Percentiles rank a stretch among this genome's conserved stretches.
These are phyloP conservation scores for Meandrina meandrites DNA, from an alignment of 92 coral and sea anemone genomes.

Conservation along the genomic window DNA sequence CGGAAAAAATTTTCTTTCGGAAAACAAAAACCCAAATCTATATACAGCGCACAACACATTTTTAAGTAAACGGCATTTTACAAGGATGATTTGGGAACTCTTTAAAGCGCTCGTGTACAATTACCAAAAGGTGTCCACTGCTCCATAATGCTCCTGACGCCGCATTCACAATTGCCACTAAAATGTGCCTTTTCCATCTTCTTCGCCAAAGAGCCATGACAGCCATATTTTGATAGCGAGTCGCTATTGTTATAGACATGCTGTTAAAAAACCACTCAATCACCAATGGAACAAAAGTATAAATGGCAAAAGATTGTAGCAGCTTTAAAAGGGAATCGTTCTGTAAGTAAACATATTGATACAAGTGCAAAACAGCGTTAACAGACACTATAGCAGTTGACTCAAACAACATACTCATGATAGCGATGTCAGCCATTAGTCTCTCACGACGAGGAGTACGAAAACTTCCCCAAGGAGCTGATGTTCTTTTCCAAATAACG, in stretches of 20 bases:
- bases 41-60: too few relatives aligned
- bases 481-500: constrained; percentile 6
- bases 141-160: neutral
- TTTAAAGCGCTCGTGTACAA: neutral
- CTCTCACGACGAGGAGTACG: constrained; percentile 53
- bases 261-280: constrained; percentile 18
- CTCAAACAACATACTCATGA: constrained; percentile 47
- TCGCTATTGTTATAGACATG: constrained; percentile 18
- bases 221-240: constrained; percentile 32
- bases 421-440: constrained; percentile 34
- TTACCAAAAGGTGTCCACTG: neutral
- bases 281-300: neutral
- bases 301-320: neutral
- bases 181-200: constrained; percentile 19
- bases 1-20: too few relatives aligned
- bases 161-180: neutral
- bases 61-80: neutral
- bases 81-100: neutral
- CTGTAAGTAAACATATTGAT: constrained; percentile 1
- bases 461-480: constrained; percentile 53
- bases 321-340: neutral
- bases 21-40: too few relatives aligned
- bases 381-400: constrained; percentile 37
- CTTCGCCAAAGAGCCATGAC: constrained; percentile 39
- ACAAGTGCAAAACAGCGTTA: constrained; percentile 2